phyloP scores from a whole-genome alignment of 2,888 invertebrate species.

The Catocala nupta region DNA sequence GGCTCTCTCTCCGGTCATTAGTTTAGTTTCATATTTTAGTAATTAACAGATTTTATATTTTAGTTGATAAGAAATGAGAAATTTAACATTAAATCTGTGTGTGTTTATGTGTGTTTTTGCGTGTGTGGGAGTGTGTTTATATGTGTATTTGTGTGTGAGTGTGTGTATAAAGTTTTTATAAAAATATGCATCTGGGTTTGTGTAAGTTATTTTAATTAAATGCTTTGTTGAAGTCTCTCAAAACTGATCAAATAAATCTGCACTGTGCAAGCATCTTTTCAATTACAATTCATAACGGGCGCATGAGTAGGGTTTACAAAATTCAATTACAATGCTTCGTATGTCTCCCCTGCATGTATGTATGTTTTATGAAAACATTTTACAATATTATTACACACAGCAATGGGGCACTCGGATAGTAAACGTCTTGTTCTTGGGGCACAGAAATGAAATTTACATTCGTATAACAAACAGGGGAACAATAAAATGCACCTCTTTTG shows the following conservation, averaged over 20 bases:
- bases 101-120: too few species aligned
- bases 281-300: constrained; percentile 59
- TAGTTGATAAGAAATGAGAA: too few species aligned
- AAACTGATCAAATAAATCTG: constrained; percentile 13
- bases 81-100: too few species aligned
- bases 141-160: too few species aligned
- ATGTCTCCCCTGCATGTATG: constrained; percentile 65
- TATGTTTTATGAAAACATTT: constrained; percentile 76
- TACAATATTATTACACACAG: constrained; percentile 65
- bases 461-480: constrained; percentile 57
- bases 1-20: too few species aligned
- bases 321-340: constrained; percentile 74
- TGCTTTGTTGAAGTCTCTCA: background rate
- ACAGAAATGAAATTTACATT: constrained; percentile 65
- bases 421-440: constrained; percentile 62
- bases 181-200: too few species aligned
- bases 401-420: constrained; percentile 61
- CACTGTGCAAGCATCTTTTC: constrained; percentile 45
- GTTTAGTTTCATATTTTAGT: too few species aligned
- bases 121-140: too few species aligned
- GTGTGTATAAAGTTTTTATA: too few species aligned
- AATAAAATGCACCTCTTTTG: constrained; percentile 50
- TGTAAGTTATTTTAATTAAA: too few species aligned
- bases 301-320: constrained; percentile 67
- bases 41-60: too few species aligned